phyloP scores from a whole-genome alignment of 2,888 invertebrate genomes.

The Dynastes grantii region DNA sequence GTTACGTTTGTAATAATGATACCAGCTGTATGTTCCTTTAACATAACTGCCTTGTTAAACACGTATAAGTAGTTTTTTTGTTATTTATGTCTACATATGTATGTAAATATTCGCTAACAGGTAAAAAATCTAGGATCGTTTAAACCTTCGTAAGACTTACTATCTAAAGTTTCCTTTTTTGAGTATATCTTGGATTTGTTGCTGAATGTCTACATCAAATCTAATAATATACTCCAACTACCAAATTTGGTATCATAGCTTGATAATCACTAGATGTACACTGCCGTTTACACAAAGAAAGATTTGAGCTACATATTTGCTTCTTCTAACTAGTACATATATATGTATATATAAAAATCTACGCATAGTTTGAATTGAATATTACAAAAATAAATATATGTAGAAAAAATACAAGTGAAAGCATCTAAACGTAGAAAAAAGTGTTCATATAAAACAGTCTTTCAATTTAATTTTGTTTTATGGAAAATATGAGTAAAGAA shows the following conservation, averaged over 20 bases:
- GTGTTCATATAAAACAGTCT: slow-evolving; percentile 40
- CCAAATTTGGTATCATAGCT: slow-evolving; percentile 55
- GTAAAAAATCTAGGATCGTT: slow-evolving; percentile 51
- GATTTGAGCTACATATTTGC: slow-evolving; percentile 42
- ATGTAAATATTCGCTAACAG: slow-evolving; percentile 46
- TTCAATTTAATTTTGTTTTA: slow-evolving; percentile 46
- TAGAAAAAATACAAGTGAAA: slow-evolving; percentile 39
- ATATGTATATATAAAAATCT: slow-evolving; percentile 38
- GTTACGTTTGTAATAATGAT: slow-evolving; percentile 21
- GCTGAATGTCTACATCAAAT: slow-evolving; percentile 47
- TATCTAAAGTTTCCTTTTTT: slow-evolving; percentile 38
- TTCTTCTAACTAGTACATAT: slow-evolving; percentile 44
- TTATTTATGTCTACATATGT: slow-evolving; percentile 37
- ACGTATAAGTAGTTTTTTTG: slow-evolving; percentile 50
- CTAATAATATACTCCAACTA: slow-evolving; percentile 52
- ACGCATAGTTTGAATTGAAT: slow-evolving; percentile 39
- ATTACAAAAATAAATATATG: slow-evolving; percentile 48
- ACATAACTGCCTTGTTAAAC: slow-evolving; percentile 35
- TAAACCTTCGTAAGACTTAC: slow-evolving; percentile 37
- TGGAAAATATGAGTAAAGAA: slow-evolving; percentile 32
- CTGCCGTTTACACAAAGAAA: slow-evolving; percentile 47
- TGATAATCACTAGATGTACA: slow-evolving; percentile 52
- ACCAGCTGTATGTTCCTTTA: slow-evolving; percentile 37
- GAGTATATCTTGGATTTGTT: slow-evolving; percentile 43
- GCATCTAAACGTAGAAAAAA: slow-evolving; percentile 43